Evolutionary conservation across 2,888 invertebrate species (phyloP).

Genomic region (Protophormia terraenovae): DNA sequence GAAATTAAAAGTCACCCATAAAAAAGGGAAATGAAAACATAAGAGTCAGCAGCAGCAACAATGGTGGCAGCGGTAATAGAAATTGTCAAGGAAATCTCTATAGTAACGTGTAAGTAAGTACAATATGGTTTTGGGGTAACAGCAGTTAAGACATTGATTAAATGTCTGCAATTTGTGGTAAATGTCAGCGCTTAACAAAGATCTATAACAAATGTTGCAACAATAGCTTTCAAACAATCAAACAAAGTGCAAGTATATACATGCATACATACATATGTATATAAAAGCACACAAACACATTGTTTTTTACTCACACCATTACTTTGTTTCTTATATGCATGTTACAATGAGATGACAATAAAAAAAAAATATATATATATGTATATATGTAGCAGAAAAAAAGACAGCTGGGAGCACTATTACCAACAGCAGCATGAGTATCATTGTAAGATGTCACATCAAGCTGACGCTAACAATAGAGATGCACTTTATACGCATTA

Average conservation of each 20-base stretch:
- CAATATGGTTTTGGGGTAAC: neutral
- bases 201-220: constrained; percentile 41
- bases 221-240: neutral
- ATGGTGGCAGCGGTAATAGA: neutral
- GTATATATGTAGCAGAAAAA: too few species aligned
- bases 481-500: neutral
- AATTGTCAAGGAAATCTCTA: constrained; percentile 24
- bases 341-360: too few species aligned
- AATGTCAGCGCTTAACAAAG: constrained; percentile 36
- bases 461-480: constrained; percentile 3
- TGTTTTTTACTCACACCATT: neutral
- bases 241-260: too few species aligned
- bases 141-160: constrained; percentile 58
- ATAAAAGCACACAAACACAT: neutral
- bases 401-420: neutral
- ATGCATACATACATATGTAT: neutral
- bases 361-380: too few species aligned
- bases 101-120: neutral
- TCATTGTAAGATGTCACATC: constrained; percentile 11
- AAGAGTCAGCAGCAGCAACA: neutral
- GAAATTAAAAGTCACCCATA: neutral
- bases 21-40: neutral
- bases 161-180: constrained; percentile 59
- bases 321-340: neutral
- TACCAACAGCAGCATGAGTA: neutral